Evolutionary conservation across 2,888 invertebrate species (phyloP).

Genomic region (Microctonus brassicae): DNA sequence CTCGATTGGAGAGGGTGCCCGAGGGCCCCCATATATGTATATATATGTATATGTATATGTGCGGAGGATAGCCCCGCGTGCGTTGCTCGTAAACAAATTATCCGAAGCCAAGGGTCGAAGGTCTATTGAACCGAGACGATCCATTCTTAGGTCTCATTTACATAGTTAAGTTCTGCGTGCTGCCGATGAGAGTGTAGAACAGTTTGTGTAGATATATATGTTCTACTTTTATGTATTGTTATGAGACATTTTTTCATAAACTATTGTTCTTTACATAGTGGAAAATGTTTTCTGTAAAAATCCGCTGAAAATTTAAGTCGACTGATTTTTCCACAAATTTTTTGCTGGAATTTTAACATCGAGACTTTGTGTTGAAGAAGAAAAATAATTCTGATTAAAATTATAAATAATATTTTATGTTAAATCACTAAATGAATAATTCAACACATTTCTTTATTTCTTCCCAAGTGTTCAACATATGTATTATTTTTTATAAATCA

Average conservation of each 20-base stretch:
- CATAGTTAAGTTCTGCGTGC: conserved; percentile 65
- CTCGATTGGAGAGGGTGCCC: conserved; percentile 51
- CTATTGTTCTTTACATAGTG: background rate
- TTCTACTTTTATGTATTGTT: too few relatives aligned
- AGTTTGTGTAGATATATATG: background rate
- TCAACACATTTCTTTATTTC: too few relatives aligned
- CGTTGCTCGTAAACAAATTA: conserved; percentile 70
- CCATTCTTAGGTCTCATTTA: conserved; percentile 64
- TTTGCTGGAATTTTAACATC: too few relatives aligned
- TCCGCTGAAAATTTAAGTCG: too few relatives aligned
- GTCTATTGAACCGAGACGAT: conserved; percentile 69
- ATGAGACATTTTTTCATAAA: background rate
- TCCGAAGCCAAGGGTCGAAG: conserved; percentile 69
- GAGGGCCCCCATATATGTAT: conserved; percentile 56
- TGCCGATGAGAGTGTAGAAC: conserved; percentile 53
- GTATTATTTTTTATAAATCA: too few relatives aligned
- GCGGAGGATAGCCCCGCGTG: conserved; percentile 63
- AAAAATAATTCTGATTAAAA: too few relatives aligned
- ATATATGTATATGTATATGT: conserved; percentile 40
- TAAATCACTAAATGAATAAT: too few relatives aligned
- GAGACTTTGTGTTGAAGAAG: too few relatives aligned
- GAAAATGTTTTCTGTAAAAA: too few relatives aligned
- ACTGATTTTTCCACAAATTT: too few relatives aligned
- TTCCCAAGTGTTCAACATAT: too few relatives aligned
- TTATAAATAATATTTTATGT: too few relatives aligned